Evolutionary conservation across 2,888 invertebrate species (phyloP).

Genomic region (Baronia brevicornis): DNA sequence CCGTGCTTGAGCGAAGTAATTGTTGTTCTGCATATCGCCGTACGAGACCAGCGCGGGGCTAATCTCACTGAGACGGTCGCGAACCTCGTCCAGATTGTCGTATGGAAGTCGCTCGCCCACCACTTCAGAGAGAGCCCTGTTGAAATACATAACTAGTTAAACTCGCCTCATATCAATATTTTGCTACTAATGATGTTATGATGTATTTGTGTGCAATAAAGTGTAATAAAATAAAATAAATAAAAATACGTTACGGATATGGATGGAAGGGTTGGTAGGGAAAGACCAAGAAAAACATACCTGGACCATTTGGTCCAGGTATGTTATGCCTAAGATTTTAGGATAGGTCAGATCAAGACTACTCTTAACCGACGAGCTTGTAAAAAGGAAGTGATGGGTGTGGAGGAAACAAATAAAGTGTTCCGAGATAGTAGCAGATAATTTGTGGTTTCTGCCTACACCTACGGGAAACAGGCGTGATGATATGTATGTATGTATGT

Average conservation of each 20-base stretch:
- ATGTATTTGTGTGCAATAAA: not conserved
- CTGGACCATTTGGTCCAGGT: not conserved
- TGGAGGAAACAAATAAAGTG: too few relatives aligned
- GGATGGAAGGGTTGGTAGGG: too few relatives aligned
- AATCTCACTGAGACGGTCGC: conserved; percentile 87
- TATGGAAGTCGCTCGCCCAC: conserved; percentile 84
- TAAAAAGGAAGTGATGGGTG: too few relatives aligned
- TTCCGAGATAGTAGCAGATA: too few relatives aligned
- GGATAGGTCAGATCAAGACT: not conserved
- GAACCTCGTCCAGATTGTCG: conserved; percentile 88
- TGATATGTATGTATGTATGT: too few relatives aligned
- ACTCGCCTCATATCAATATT: too few relatives aligned
- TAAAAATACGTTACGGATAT: not conserved
- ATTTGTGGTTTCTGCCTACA: too few relatives aligned
- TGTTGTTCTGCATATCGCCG: conserved; percentile 88
- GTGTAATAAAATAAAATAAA: not conserved
- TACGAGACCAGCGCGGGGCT: conserved; percentile 92
- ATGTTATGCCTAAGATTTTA: not conserved
- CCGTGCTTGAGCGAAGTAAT: conserved; percentile 88
- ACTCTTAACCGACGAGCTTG: too few relatives aligned
- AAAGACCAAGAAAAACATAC: too few relatives aligned
- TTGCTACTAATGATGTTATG: too few relatives aligned
- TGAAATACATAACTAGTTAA: too few relatives aligned
- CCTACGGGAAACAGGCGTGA: too few relatives aligned
- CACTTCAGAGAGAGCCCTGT: conserved; percentile 95